phyloP scores from a whole-genome alignment of 2,113 vertebrate genomes.

The Cinclus mexicanus region DNA sequence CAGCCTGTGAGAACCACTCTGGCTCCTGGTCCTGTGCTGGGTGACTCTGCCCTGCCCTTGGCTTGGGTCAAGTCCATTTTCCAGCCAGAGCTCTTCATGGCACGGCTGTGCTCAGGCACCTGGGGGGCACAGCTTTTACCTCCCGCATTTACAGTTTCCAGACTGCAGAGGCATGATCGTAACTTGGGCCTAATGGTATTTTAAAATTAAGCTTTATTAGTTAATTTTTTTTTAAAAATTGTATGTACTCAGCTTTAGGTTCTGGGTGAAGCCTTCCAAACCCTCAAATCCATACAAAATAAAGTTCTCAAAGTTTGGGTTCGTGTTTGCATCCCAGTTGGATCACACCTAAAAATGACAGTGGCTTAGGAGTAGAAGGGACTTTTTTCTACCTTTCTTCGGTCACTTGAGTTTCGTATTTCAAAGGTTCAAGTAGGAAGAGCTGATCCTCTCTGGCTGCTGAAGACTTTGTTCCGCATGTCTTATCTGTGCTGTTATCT shows the following conservation, averaged over 20 bases:
- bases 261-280: neutral
- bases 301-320: neutral
- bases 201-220: neutral
- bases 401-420: neutral
- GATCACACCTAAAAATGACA: neutral
- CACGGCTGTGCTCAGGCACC: neutral
- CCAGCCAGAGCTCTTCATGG: neutral
- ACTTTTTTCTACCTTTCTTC: neutral
- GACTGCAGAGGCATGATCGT: accelerated
- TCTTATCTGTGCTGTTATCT: neutral
- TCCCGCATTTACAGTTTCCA: neutral
- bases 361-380: neutral
- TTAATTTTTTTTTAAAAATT: neutral
- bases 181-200: neutral
- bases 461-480: neutral
- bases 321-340: accelerated
- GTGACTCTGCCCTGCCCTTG: neutral
- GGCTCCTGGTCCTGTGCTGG: neutral
- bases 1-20: neutral
- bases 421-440: neutral
- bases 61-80: neutral
- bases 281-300: accelerated
- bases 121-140: neutral
- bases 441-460: neutral
- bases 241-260: neutral